These are phyloP conservation scores for Penelope pileata DNA, from an alignment of 2,113 vertebrate species.

Conservation along the genomic window DNA sequence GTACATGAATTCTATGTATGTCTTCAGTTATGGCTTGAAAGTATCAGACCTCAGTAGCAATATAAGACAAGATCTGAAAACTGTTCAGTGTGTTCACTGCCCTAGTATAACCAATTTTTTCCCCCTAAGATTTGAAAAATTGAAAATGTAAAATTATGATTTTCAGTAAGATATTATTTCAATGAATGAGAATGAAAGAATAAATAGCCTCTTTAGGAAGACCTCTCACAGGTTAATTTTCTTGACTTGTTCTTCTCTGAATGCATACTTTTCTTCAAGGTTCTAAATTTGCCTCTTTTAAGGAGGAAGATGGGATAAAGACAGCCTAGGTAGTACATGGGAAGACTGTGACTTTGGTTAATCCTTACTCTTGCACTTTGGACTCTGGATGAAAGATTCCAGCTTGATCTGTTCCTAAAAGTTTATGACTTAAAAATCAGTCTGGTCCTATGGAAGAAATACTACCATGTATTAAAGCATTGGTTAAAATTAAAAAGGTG, in stretches of 20 bases:
- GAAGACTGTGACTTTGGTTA: constrained; percentile 47
- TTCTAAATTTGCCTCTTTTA: background rate
- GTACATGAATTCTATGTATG: background rate
- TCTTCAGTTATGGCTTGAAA: constrained; percentile 36
- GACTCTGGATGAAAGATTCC: background rate
- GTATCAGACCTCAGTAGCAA: background rate
- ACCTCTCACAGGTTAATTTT: background rate
- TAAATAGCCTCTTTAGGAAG: constrained; percentile 4
- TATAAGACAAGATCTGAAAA: background rate
- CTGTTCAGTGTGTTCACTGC: background rate
- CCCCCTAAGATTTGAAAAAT: background rate
- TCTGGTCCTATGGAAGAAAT: constrained; percentile 30
- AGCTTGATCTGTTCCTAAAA: constrained; percentile 41
- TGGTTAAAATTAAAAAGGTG: constrained; percentile 37
- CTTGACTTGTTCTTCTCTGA: background rate
- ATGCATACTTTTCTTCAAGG: background rate
- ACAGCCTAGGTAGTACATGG: background rate
- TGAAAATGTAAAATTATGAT: background rate
- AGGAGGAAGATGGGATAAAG: background rate
- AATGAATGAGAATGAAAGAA: background rate
- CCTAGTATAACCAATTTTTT: background rate
- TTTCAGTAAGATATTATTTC: background rate
- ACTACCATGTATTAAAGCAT: constrained; percentile 41
- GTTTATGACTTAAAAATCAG: constrained; percentile 67
- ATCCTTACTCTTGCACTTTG: background rate